Base-by-base conservation (phyloP, 53 echinoderm and acorn worm genomes). In the Paracentrotus lividus region DNA sequence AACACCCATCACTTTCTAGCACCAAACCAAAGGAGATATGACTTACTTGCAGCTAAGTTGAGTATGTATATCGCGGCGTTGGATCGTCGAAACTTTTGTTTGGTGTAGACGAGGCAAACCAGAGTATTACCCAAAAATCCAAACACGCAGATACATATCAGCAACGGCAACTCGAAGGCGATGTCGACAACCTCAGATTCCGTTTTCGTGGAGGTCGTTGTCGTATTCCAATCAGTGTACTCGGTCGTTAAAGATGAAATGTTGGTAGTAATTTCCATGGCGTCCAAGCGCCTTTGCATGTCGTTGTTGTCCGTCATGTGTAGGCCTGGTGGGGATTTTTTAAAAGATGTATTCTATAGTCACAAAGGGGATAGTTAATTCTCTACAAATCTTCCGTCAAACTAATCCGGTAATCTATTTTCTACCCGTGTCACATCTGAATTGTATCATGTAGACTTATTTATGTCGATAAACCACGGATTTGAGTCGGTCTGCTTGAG, bases 31-130 rank as follows among this genome's bases (percentile, higher is more conserved):
- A 26, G 6, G 7, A 77, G 43, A 77, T 29, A 12, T 51, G 85
- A 49, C 85, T 88, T 85, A 96, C 96, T 95, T 88, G 94, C 92
- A 18, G 96, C 95, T n/a, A 96, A 76, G 44, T 95, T 96, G 34
- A 96, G 90, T 26, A 96, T 95, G 59, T 96, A 95, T 20, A 96
- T 33, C 4, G 94, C 94, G 23, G 96, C 96, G 58, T 96, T 96
- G 4, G 93, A 92, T 36, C 89, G 88, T 51, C 95, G 81, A 53
- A 85, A 94, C 64, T 96, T 93, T 13, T 36, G 34, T 84, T 85
- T 93, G 69, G 69, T 61, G 87, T 96, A 95, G 10, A 96, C 93
- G 43, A 88, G 13, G 76, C 85, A 85, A 1, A 95, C 94, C 42
- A 96, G 75, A 1, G 67, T 47, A 84, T 96, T 96, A 2, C 96